A percentile compares a stretch with the other conserved stretches of the same genome.
These are phyloP conservation scores for Eustalomyia histrio DNA, from an alignment of 2,888 invertebrate species.

Conservation along the genomic window DNA sequence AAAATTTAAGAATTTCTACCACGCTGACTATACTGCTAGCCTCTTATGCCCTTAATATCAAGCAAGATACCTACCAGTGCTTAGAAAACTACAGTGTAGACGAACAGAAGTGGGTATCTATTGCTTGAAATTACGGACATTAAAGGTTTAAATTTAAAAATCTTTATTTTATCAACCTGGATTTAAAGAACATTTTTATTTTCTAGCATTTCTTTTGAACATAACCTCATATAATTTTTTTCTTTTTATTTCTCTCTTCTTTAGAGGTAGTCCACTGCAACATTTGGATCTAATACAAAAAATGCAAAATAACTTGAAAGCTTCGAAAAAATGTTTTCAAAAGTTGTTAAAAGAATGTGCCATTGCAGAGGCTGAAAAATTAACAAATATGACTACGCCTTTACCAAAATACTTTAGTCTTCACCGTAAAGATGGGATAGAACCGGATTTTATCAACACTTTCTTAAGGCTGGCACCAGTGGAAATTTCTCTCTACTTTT, in stretches of 20 bases:
- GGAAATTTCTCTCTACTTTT: constrained; percentile 82
- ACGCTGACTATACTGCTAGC: too few relatives aligned
- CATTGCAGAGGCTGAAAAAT: constrained; percentile 83
- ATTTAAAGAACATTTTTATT: not conserved
- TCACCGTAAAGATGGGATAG: constrained; percentile 86
- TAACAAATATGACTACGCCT: constrained; percentile 80
- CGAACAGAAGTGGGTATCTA: too few relatives aligned
- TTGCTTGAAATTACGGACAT: too few relatives aligned
- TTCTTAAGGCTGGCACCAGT: constrained; percentile 83
- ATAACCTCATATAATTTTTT: not conserved
- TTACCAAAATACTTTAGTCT: constrained; percentile 83
- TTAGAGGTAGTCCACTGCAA: constrained; percentile 85
- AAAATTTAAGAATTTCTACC: too few relatives aligned
- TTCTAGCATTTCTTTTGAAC: too few relatives aligned
- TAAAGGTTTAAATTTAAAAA: too few relatives aligned
- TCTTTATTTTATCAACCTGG: too few relatives aligned
- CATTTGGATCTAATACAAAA: constrained; percentile 88
- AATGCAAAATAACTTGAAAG: constrained; percentile 85
- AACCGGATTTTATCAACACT: constrained; percentile 87
- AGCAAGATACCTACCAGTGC: too few relatives aligned
- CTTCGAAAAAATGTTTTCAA: constrained; percentile 83
- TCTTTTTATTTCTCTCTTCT: not conserved
- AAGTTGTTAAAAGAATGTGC: constrained; percentile 86
- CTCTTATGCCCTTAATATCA: too few relatives aligned
- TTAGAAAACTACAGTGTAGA: too few relatives aligned